Evolutionary conservation across 2,113 vertebrate species (phyloP), one percentile per base, ranked within the genome.

Genomic region (Coptodon bakossiorum): DNA sequence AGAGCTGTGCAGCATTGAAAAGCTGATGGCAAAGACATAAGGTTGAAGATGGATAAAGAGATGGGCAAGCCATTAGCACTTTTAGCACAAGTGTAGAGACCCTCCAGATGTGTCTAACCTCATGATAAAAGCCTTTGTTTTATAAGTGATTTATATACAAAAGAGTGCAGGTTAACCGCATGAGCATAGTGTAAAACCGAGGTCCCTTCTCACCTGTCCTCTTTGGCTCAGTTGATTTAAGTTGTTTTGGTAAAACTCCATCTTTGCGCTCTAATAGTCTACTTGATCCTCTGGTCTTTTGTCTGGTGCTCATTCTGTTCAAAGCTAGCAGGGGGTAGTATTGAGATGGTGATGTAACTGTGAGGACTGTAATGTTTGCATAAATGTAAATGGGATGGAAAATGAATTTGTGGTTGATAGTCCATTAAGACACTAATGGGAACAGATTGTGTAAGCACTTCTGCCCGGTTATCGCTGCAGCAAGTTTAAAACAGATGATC

Each of bases 301-400:
- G 10, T 43, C 17, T 24, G 19, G 17, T 54, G 66, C 68, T 82
- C 34, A 31, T 17, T 76, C 14, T 57, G 9, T 43, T 57, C 16
- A 43, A 59, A 81, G 11, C 22, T 52, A 31, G 27, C 24, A 9
- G 43, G 5, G 7, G 29, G 56, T 29, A 73, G 7, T 24, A 40
- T 59, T 38, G 7, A 76, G 45, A 82, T 16, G 63, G 31, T 10
- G 27, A 12, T 43, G 43, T 86, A 82, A 78, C n/a, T 43, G 76
- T 38, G 38, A 86, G 53, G 22, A 63, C 76, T 66, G 38, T 80
- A 22, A 50, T 61, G 27, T 83, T 85, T 85, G 87, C 38, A 73
- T 43, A 66, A 29, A 68, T 84, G 63, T 78, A 85, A 83, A 92
- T 89, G 73, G 43, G 19, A 59, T 87, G 79, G 59, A 79, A 87